Evolutionary conservation across 1,140 invertebrate species (phyloP).

Genomic region (Aphis gossypii): DNA sequence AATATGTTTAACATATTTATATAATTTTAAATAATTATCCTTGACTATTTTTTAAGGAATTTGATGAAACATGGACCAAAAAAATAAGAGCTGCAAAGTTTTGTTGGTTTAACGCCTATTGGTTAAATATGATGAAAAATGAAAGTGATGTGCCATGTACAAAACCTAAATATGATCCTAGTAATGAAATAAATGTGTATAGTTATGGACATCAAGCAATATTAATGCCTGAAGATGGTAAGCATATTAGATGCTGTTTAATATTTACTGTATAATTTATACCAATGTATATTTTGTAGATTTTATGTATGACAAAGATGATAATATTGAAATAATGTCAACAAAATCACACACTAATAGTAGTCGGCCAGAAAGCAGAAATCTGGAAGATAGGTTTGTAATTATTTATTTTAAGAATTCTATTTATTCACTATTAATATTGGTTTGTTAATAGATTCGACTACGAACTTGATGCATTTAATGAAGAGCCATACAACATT

Average conservation of each 20-base stretch:
- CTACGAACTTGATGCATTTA: slow-evolving; percentile 21
- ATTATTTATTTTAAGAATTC: background rate
- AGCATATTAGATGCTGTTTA: slow-evolving; percentile 59
- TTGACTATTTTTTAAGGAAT: slow-evolving; percentile 70
- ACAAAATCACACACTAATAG: slow-evolving; percentile 66
- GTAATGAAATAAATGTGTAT: slow-evolving; percentile 74
- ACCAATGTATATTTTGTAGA: slow-evolving; percentile 26
- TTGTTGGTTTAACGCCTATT: slow-evolving; percentile 94
- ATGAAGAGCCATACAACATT: slow-evolving; percentile 1
- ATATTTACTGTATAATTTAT: background rate
- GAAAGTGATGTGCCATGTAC: slow-evolving; percentile 67
- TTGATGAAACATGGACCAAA: slow-evolving; percentile 87
- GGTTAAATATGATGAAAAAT: slow-evolving; percentile 93
- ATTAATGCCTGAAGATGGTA: slow-evolving; percentile 71
- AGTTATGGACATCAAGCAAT: slow-evolving; percentile 76
- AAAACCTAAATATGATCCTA: slow-evolving; percentile 69
- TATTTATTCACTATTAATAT: background rate
- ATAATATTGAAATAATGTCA: slow-evolving; percentile 65
- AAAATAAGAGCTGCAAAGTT: slow-evolving; percentile 95
- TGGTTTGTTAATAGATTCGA: slow-evolving; percentile 19
- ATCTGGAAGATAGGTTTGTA: slow-evolving; percentile 37
- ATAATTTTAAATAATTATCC: background rate
- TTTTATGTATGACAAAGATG: slow-evolving; percentile 65
- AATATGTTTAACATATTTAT: background rate
- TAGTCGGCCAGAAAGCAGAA: slow-evolving; percentile 66